phyloP scores from a whole-genome alignment of 2,888 invertebrate genomes.

The Amphipoea lucens region DNA sequence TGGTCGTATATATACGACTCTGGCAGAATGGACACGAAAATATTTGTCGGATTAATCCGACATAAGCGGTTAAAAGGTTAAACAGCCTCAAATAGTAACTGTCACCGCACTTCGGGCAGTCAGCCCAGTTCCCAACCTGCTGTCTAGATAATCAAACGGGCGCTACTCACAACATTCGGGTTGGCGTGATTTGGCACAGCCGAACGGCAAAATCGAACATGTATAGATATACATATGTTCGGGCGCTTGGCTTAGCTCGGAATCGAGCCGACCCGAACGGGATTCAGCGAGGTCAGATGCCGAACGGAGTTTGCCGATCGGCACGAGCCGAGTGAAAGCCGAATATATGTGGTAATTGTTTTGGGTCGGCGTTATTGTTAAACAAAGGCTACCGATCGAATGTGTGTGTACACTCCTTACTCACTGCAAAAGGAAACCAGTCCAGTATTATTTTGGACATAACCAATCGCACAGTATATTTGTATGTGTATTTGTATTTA shows the following conservation, averaged over 20 bases:
- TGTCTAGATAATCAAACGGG: neutral
- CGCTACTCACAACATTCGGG: neutral
- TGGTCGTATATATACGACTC: too few species aligned
- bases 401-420: neutral
- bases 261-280: neutral
- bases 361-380: neutral
- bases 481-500: conserved; percentile 21
- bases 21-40: too few species aligned
- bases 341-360: neutral
- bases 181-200: too few species aligned
- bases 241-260: neutral
- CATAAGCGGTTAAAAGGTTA: too few species aligned
- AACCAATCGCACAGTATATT: neutral
- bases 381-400: neutral
- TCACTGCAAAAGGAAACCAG: neutral
- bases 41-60: too few species aligned
- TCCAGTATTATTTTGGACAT: conserved; percentile 29
- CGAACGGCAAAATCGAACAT: neutral
- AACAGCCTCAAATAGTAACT: neutral
- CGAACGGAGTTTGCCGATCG: neutral
- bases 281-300: neutral
- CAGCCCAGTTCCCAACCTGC: neutral
- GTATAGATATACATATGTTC: neutral
- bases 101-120: neutral
- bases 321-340: neutral